Evolutionary conservation across 2,797 vertebrate genomes (phyloP).

Genomic region (Pseudocheirus occidentalis): DNA sequence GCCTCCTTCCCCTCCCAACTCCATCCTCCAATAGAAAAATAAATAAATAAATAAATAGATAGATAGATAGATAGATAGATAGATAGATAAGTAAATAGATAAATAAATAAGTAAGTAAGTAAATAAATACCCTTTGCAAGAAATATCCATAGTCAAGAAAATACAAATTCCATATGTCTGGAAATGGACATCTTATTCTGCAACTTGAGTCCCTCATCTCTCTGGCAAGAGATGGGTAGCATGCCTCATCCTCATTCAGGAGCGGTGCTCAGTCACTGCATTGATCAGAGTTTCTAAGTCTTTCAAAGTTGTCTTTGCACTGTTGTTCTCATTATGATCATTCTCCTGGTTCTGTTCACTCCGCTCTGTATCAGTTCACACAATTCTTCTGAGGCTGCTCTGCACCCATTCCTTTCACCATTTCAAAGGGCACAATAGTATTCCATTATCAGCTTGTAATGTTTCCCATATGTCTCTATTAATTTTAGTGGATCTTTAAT

Average conservation of each 20-base stretch:
- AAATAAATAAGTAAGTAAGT: neutral
- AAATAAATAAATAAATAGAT: neutral
- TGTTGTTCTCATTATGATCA: neutral
- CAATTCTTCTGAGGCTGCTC: neutral
- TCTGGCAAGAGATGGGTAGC: neutral
- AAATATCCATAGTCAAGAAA: neutral
- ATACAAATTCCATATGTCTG: neutral
- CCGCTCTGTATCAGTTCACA: neutral
- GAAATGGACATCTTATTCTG: neutral
- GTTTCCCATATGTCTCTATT: neutral
- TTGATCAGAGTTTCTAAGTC: neutral
- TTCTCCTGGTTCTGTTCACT: neutral
- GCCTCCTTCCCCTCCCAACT: neutral
- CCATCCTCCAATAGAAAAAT: neutral
- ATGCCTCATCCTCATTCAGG: neutral
- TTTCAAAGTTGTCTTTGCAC: neutral
- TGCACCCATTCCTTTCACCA: neutral
- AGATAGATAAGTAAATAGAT: neutral
- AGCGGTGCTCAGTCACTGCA: neutral
- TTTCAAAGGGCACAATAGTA: neutral
- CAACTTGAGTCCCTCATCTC: neutral
- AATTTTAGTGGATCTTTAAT: neutral
- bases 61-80: neutral
- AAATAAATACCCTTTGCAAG: neutral
- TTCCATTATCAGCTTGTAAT: neutral